phyloP scores from a whole-genome alignment of 2,113 vertebrate genomes.

The Corythoichthys intestinalis region DNA sequence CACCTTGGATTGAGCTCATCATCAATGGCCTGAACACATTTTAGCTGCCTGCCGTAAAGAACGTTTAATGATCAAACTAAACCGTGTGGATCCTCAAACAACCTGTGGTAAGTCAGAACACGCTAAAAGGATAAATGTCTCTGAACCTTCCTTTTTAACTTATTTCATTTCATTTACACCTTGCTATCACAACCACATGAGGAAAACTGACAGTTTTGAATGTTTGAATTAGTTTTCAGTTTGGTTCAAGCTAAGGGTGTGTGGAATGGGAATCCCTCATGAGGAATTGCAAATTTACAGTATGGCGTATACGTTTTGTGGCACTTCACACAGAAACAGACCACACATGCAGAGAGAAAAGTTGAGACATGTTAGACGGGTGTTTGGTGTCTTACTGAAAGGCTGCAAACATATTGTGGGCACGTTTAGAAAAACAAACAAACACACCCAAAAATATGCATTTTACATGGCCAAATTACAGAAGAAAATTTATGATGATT shows the following conservation, averaged over 20 bases:
- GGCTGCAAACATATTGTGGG: conserved; percentile 52
- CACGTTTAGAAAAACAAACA: conserved; percentile 1
- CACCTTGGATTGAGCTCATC: neutral
- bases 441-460: conserved; percentile 9
- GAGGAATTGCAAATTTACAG: neutral
- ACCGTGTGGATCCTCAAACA: neutral
- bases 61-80: neutral
- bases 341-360: too few relatives aligned
- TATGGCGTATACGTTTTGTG: neutral
- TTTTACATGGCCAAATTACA: too few relatives aligned
- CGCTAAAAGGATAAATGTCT: neutral
- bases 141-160: neutral
- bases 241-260: neutral
- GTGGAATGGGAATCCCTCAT: neutral
- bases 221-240: conserved; percentile 2
- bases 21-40: conserved; percentile 1
- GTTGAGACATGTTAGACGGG: too few relatives aligned
- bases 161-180: neutral
- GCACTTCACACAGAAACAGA: neutral
- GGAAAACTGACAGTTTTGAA: neutral
- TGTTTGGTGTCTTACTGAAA: neutral
- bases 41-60: neutral
- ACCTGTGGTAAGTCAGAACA: neutral
- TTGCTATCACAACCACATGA: neutral
- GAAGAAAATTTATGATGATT: neutral